Evolutionary conservation across 2,797 vertebrate species (phyloP).

Genomic region (Halcyon badia): DNA sequence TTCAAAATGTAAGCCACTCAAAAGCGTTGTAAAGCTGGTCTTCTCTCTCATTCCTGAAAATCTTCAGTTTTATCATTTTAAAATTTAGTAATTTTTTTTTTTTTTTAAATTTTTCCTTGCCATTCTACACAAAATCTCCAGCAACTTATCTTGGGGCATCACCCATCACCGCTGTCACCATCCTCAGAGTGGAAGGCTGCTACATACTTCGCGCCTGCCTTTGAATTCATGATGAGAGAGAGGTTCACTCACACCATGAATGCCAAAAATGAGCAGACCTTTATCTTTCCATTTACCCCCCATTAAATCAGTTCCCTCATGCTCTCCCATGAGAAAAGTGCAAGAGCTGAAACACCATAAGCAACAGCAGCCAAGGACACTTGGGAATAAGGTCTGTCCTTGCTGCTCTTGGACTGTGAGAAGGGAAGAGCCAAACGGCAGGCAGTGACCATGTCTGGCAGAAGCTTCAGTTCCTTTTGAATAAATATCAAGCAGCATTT

Average conservation of each 20-base stretch:
- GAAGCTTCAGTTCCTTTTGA: fast-evolving
- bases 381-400: neutral
- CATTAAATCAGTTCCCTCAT: neutral
- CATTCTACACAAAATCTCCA: neutral
- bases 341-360: neutral
- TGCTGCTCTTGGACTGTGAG: neutral
- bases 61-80: neutral
- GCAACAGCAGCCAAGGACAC: neutral
- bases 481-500: neutral
- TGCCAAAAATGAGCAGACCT: neutral
- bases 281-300: neutral
- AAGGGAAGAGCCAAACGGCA: neutral
- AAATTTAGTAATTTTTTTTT: neutral
- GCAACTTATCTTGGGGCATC: neutral
- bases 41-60: neutral
- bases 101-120: too few relatives aligned
- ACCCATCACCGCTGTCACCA: neutral
- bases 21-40: neutral
- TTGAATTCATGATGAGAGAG: neutral
- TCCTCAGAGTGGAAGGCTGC: neutral
- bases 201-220: fast-evolving
- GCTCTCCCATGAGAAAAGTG: neutral
- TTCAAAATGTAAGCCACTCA: neutral
- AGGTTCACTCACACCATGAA: neutral
- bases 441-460: fast-evolving